Evolutionary conservation across 2,113 vertebrate species (phyloP), one percentile per base, ranked within the genome.

Genomic region (Onychostruthus taczanowskii): DNA sequence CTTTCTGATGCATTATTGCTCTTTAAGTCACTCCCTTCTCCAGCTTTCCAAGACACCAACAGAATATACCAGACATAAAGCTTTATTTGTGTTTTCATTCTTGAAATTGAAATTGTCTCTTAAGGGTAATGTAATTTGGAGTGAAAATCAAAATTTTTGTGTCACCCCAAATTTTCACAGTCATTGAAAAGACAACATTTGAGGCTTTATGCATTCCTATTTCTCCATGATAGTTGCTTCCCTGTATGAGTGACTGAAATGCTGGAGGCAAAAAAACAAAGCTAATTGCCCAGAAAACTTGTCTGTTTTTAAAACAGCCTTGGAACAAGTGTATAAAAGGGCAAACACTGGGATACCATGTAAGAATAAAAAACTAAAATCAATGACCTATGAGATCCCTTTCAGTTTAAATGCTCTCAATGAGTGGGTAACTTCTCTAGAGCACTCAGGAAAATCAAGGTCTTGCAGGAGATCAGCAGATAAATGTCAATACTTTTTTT

Each of bases 51-150:
- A 52, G 20, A 55, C 7, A 15, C 2, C 35, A 59, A 26, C 1
- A 55, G 5, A 31, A 0, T 0, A 28, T 2, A 1, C 11, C 19
- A 68, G 23, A 49, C 11, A 68, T 10, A 43, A 4, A 79, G 4
- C 4, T 73, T 53, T 74, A 15, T 33, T 66, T 81, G 31, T 66
- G 6, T 23, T 84, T 76, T 67, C 13, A 20, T 4, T 66, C 19
- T 35, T 66, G 28, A 31, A 30, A 46, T 3, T 43, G 9, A 46
- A 73, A 80, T 3, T 75, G 3, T 52, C 2, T 53, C 6, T 18
- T 12, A 53, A 59, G 5, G 6, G 12, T 26, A 28, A n/a, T 28
- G 12, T 28, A 56, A 19, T 39, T 47, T 47, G 23, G 10, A 41
- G 41, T 21, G 13, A 41, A 33, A 80, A 35, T 3, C 1, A 72